A percentile compares a stretch with the other conserved stretches of the same genome.
These are phyloP conservation scores for Acrocephalus kingi DNA, from an alignment of 2,113 vertebrate species.

Conservation along the genomic window DNA sequence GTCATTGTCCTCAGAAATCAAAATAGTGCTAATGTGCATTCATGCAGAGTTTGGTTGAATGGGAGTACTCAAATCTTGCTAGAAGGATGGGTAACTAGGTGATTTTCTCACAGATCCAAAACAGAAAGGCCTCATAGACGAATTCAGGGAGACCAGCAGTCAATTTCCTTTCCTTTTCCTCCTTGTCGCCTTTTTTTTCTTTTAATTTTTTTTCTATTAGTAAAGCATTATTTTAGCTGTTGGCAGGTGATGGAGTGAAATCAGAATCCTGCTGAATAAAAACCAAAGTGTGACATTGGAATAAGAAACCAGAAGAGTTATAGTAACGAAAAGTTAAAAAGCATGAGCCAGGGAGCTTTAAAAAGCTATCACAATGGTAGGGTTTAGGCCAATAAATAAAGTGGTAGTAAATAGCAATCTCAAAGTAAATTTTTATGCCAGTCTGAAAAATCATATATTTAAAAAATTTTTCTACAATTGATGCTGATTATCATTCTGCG, in stretches of 20 bases:
- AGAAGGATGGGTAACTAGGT: background rate
- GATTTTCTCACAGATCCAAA: background rate
- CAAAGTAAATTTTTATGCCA: conserved; percentile 16
- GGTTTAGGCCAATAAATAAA: background rate
- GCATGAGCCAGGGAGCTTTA: background rate
- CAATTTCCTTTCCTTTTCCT: background rate
- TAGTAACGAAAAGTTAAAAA: background rate
- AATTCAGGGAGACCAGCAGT: background rate
- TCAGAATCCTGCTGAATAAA: background rate
- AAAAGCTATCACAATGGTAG: background rate
- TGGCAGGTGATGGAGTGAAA: background rate
- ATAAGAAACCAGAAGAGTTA: background rate
- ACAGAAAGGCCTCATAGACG: background rate
- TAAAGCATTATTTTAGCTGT: background rate
- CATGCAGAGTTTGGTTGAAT: background rate
- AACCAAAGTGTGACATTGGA: background rate
- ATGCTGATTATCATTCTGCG: conserved; percentile 23
- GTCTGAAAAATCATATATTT: background rate
- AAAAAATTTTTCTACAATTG: background rate
- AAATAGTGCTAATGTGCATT: background rate
- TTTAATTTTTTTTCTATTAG: background rate
- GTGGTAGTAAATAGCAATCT: background rate
- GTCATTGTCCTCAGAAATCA: background rate
- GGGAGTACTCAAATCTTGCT: background rate
- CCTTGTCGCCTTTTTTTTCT: background rate